Conservation (phyloP, 2,113 vertebrate species). For the Otocyon megalotis region DNA sequence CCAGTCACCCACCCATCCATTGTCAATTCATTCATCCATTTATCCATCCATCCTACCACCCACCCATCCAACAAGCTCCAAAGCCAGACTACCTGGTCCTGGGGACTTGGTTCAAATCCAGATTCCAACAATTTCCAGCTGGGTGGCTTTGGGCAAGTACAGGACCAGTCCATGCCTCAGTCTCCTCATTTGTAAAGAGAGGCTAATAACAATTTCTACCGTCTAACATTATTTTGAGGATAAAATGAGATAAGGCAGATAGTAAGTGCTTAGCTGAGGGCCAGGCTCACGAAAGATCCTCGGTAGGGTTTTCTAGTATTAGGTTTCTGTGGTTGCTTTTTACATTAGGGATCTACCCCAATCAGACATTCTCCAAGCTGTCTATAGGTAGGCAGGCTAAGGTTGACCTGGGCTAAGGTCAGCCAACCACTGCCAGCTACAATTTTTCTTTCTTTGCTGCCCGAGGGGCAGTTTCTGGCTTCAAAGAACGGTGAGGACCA, state of each 20-base stretch:
- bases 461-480: not conserved
- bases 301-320: not conserved
- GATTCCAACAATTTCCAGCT: not conserved
- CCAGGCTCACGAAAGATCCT: not conserved
- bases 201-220: not conserved
- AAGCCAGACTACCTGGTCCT: not conserved
- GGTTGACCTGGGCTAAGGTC: too few species aligned
- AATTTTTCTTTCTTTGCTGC: not conserved
- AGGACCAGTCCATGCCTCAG: not conserved
- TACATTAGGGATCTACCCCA: not conserved
- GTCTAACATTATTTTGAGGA: not conserved
- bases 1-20: not conserved
- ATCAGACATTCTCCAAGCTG: not conserved
- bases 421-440: not conserved
- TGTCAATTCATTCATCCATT: not conserved
- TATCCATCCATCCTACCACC: not conserved
- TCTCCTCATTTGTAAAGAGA: not conserved
- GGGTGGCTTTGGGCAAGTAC: not conserved
- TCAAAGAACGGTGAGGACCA: not conserved
- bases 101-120: conserved; percentile 6
- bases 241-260: not conserved
- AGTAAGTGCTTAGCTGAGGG: not conserved
- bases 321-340: not conserved
- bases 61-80: not conserved
- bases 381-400: not conserved